Evolutionary conservation across 1,140 invertebrate genomes (phyloP), one percentile per base, ranked within the genome.

Genomic region (Acyrthosiphon pisum): DNA sequence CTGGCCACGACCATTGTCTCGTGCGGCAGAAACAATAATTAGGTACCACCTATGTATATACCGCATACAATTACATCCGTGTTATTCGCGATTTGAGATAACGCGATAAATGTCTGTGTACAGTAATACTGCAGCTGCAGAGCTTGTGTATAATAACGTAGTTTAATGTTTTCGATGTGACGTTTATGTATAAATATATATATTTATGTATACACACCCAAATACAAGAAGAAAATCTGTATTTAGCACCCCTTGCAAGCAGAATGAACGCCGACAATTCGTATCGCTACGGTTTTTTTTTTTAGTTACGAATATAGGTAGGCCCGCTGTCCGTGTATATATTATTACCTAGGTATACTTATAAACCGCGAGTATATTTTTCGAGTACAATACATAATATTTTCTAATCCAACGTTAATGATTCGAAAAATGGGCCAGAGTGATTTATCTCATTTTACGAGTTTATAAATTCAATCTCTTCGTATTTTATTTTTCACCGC

Each of bases 321-420:
- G 60, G 60, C n/a, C 11, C 6, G 30, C 14, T n/a, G 30, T 68
- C 60, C 30, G 30, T 44, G 37, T 84, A 11, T 84, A 11, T 84
- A 26, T 26, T 41, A 84, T 84, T 44, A 37, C 8, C 9, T n/a
- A 20, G 50, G 3, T 53, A 60, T 68, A 68, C 56, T 60, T 60
- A 60, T 30, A 68, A 68, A 4, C 3, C 14, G 14, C 60, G 60
- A 68, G 11, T 46, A 46, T n/a, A 86, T 41, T 84, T 86, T 86
- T 41, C 1, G 41, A 44, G 23, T 86, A 44, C 84, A 86, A 46
- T 46, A 48, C 46, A 48, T 87, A 53, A 48, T 87, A 53, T 53
- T 53, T n/a, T 48, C 26, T 89, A 89, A 89, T 89, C 26, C 20
- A n/a, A 53, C 87, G 87, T 89, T 35, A 89, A 89, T 53, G 87